Evolutionary conservation across 2,888 invertebrate genomes (phyloP), one percentile per base, ranked within the genome.

Genomic region (Nemoura dubitans): DNA sequence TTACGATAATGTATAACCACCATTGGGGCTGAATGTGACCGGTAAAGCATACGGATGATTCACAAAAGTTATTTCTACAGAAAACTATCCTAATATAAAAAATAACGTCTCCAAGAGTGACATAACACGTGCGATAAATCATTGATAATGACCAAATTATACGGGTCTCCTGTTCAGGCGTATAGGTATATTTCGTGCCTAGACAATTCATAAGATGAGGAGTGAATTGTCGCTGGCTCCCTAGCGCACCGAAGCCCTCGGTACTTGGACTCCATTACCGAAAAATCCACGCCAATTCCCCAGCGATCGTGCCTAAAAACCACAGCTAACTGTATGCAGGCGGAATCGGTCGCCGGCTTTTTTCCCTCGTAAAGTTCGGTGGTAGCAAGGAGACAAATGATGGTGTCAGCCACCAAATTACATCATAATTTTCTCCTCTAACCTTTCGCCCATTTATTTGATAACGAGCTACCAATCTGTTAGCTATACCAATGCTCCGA

Each of bases 361-460:
- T n/a, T 14, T 30, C 59, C 36, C 16, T 59, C 59, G 59, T 59
- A 59, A 59, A 59, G 59, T 59, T 59, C 30, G 29, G 81, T 81
- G 81, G 81, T 7, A 29, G 28, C n/a, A 14, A 36, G 59, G 76
- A 82, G 81, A 87, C 85, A 83, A 87, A 87, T 87, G 85, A 82
- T 77, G 77, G 42, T 87, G 87, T 87, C 87, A 76, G 80, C 76
- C 83, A 87, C 36, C 85, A 87, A 87, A 87, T 87, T 87, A 87
- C 87, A 87, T 85, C 85, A 87, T 87, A 87, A 87, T 87, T 87
- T 87, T 87, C 85, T 85, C 80, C 87, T 87, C 87, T 30, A 87
- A 83, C 87, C 87, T 85, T 87, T 87, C 86, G 43, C n/a, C 83
- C 81, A 87, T 85, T 42, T 77, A 85, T 87, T 87, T 87, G 85